Conservation (phyloP, 1,140 invertebrate genomes). For the Procambarus virginalis region DNA sequence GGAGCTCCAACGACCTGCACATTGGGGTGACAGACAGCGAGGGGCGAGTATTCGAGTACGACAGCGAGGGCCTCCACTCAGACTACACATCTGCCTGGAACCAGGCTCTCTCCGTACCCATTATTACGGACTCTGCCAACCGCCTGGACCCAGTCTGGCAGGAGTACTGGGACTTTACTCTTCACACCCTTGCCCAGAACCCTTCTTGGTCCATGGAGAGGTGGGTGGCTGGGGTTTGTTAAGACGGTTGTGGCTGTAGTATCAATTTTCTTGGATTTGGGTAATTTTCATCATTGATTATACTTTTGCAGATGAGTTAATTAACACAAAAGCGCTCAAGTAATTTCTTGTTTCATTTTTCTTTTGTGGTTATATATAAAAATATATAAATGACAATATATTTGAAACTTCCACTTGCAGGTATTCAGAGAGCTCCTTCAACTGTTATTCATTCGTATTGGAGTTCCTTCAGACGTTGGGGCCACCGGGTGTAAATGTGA, state of each 20-base stretch:
- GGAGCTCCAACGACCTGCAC: conserved; percentile 85
- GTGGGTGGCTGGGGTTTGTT: conserved; percentile 64
- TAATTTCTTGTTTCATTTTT: too few relatives aligned
- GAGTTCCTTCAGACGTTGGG: conserved; percentile 81
- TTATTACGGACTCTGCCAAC: conserved; percentile 75
- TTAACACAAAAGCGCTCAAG: too few relatives aligned
- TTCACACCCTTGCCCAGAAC: conserved; percentile 80
- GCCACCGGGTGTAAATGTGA: conserved; percentile 56
- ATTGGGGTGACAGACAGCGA: conserved; percentile 86
- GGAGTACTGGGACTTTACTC: conserved; percentile 83
- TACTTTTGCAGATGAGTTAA: too few relatives aligned
- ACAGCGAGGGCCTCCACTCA: conserved; percentile 81
- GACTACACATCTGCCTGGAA: conserved; percentile 79
- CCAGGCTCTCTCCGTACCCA: conserved; percentile 82
- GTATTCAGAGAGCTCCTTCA: conserved; percentile 83
- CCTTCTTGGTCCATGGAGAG: conserved; percentile 80
- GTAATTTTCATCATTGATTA: too few relatives aligned
- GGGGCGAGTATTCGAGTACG: conserved; percentile 85
- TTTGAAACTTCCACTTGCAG: conserved; percentile 70
- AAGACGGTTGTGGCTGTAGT: background rate
- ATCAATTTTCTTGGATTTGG: too few relatives aligned
- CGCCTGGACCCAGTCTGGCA: conserved; percentile 79
- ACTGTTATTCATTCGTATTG: conserved; percentile 87
- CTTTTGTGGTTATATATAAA: too few relatives aligned
- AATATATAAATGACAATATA: background rate